Evolutionary conservation across 1,140 invertebrate species (phyloP).

Genomic region (Nasonia vitripennis): DNA sequence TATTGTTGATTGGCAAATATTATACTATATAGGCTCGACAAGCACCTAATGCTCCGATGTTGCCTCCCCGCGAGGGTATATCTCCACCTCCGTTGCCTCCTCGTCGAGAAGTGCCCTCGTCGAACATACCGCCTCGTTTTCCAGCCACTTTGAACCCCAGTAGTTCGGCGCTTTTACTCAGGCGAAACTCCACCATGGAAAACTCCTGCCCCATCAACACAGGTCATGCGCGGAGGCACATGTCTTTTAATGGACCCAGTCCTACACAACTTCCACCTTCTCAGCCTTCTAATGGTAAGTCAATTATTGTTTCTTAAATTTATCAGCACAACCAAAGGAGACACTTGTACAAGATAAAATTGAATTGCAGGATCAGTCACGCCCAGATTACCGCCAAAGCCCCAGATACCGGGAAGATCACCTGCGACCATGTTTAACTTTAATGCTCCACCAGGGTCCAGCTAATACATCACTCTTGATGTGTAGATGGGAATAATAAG

Average conservation of each 20-base stretch:
- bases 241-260: constrained; percentile 74
- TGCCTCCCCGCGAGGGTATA: constrained; percentile 77
- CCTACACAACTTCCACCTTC: constrained; percentile 68
- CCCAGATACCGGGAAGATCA: constrained; percentile 68
- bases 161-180: constrained; percentile 67
- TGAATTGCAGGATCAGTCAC: constrained; percentile 68
- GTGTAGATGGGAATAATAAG: constrained; percentile 34
- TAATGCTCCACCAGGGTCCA: constrained; percentile 69
- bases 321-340: neutral
- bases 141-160: constrained; percentile 66
- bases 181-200: constrained; percentile 73
- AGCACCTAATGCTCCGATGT: constrained; percentile 77
- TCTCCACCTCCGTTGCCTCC: constrained; percentile 80
- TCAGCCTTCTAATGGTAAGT: constrained; percentile 71
- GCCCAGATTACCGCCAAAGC: constrained; percentile 74
- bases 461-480: constrained; percentile 59
- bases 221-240: constrained; percentile 66
- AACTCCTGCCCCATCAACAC: constrained; percentile 62
- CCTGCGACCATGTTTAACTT: constrained; percentile 74
- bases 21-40: constrained; percentile 73
- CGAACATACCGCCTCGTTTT: constrained; percentile 72
- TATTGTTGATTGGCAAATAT: neutral
- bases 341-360: neutral
- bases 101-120: constrained; percentile 71
- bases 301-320: constrained; percentile 34